Conservation (phyloP, 2,797 vertebrate species). For the Cercopithecus diana region DNA sequence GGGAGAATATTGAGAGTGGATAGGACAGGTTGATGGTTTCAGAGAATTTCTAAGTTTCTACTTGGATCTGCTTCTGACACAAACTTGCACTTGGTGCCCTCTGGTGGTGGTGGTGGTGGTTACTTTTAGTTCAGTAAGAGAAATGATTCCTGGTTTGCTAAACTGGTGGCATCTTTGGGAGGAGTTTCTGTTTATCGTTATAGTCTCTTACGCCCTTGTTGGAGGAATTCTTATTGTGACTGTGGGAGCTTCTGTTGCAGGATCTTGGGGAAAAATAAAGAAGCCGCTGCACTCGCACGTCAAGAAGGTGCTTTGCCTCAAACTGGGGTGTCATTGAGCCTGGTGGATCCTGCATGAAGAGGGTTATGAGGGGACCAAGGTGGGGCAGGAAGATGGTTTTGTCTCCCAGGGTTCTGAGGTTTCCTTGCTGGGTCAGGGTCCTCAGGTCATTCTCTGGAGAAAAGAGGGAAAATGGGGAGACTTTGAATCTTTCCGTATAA, state of each 20-base stretch:
- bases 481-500: not conserved
- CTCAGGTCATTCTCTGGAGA: not conserved
- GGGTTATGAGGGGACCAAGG: not conserved
- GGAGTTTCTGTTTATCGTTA: not conserved
- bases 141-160: not conserved
- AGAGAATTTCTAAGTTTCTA: not conserved
- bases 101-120: not conserved
- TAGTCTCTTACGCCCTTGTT: not conserved
- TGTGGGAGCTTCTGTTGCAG: not conserved
- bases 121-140: not conserved
- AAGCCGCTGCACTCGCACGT: not conserved
- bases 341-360: accelerated
- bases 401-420: not conserved
- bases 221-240: not conserved
- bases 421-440: not conserved
- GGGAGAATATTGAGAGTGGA: not conserved
- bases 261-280: not conserved
- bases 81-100: not conserved
- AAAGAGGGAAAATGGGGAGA: not conserved
- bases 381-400: not conserved
- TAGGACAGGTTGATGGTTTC: not conserved
- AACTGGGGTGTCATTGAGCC: not conserved
- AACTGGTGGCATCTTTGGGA: not conserved
- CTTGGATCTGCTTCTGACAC: not conserved
- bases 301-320: not conserved